phyloP scores from a whole-genome alignment of 2,113 vertebrate genomes.

The Crotalus viridis region DNA sequence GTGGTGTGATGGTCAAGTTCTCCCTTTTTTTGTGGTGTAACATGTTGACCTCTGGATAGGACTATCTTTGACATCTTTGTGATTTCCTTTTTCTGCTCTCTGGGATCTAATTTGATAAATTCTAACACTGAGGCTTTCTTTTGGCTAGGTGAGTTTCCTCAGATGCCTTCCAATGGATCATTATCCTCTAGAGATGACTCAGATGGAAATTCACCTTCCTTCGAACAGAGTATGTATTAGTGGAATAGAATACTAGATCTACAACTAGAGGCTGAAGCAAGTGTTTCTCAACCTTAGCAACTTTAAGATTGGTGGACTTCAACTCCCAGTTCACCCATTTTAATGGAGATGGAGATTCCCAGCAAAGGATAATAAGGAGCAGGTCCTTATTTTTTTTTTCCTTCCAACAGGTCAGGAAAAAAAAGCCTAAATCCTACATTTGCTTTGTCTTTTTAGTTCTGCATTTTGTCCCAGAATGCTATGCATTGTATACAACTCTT shows the following conservation, averaged over 20 bases:
- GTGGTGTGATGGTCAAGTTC: not conserved
- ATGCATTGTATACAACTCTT: not conserved
- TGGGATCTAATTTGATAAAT: not conserved
- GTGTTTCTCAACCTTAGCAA: not conserved
- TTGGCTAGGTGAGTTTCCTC: conserved; percentile 76
- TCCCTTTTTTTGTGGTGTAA: not conserved
- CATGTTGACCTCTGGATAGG: not conserved
- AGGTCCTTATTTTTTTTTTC: not conserved
- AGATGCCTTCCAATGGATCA: conserved; percentile 79
- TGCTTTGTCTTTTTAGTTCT: not conserved
- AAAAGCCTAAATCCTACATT: not conserved
- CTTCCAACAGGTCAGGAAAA: not conserved
- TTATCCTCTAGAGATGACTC: conserved; percentile 83
- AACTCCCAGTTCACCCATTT: not conserved
- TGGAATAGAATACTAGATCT: not conserved
- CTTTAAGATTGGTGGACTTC: not conserved
- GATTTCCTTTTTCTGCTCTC: not conserved
- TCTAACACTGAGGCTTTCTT: not conserved
- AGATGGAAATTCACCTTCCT: conserved; percentile 64
- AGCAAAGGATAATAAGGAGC: not conserved
- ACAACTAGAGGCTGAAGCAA: not conserved
- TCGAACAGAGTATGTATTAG: conserved; percentile 78
- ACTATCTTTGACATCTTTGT: not conserved
- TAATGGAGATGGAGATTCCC: not conserved
- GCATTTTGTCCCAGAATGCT: not conserved